phyloP scores from a whole-genome alignment of 2,888 invertebrate genomes.

The Melieria crassipennis region DNA sequence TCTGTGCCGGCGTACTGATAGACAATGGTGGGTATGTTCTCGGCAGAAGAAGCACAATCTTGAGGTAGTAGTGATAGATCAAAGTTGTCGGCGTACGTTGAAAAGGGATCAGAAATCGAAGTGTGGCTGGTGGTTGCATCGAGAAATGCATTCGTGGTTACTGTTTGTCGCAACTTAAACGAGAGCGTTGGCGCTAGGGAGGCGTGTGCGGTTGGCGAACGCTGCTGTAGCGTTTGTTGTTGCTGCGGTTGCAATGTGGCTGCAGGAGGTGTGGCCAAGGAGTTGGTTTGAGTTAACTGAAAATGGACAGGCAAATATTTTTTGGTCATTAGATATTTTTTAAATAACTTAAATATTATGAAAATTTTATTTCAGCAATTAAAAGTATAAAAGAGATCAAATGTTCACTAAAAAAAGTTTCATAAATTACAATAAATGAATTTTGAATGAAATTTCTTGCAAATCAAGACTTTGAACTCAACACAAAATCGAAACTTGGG shows the following conservation, averaged over 20 bases:
- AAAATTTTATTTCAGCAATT: too few species aligned
- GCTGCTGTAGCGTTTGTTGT: slow-evolving; percentile 22
- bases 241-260: slow-evolving; percentile 30
- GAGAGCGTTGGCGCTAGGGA: slow-evolving; percentile 30
- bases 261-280: slow-evolving; percentile 27
- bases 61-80: slow-evolving; percentile 79
- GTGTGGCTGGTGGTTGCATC: slow-evolving; percentile 21
- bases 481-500: too few species aligned
- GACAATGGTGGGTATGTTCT: slow-evolving; percentile 55
- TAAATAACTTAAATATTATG: too few species aligned
- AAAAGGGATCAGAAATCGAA: slow-evolving; percentile 52
- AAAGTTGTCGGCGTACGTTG: slow-evolving; percentile 71
- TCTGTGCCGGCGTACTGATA: slow-evolving; percentile 47
- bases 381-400: too few species aligned
- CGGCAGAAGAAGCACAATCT: slow-evolving; percentile 58
- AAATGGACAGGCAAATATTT: background rate
- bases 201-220: slow-evolving; percentile 28
- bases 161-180: slow-evolving; percentile 46
- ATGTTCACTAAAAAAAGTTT: too few species aligned
- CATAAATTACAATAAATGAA: too few species aligned
- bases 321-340: too few species aligned
- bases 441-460: too few species aligned
- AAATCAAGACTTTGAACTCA: too few species aligned
- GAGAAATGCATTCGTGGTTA: slow-evolving; percentile 36
- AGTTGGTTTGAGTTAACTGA: slow-evolving; percentile 23